Conservation (phyloP, 2,797 vertebrate genomes). For the Melanotaenia nigrans region DNA sequence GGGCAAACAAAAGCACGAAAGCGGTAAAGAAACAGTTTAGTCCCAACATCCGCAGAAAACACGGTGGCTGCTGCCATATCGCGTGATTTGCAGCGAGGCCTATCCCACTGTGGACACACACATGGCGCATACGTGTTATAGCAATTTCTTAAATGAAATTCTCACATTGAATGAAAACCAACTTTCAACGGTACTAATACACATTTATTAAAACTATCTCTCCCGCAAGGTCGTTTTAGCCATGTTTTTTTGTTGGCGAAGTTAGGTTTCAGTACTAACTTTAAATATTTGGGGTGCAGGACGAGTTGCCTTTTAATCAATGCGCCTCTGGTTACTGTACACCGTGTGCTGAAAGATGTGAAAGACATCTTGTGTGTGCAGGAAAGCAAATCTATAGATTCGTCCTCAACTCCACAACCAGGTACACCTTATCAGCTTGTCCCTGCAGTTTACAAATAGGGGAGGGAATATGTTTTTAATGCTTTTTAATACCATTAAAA, state of each 20-base stretch:
- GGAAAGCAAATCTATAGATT: conserved; percentile 25
- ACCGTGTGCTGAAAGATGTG: conserved; percentile 12
- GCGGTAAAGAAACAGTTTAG: conserved; percentile 37
- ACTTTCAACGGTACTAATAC: background rate
- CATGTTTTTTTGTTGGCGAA: conserved; percentile 26
- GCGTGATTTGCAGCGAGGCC: conserved; percentile 66
- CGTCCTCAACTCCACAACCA: conserved; percentile 10
- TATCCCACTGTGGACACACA: conserved; percentile 27
- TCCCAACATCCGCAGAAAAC: conserved; percentile 53
- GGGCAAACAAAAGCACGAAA: conserved; percentile 33
- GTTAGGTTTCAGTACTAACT: conserved; percentile 53
- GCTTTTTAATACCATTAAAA: background rate
- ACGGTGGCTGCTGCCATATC: conserved; percentile 56
- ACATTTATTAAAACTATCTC: background rate
- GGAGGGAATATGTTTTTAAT: background rate
- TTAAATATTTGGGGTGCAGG: conserved; percentile 58
- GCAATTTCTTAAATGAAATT: conserved; percentile 39
- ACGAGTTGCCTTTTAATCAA: conserved; percentile 71
- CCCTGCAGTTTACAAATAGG: background rate
- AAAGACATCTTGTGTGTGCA: background rate
- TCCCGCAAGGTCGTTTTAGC: background rate
- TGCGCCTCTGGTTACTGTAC: conserved; percentile 17
- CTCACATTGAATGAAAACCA: background rate
- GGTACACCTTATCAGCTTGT: background rate
- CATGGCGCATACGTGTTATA: conserved; percentile 4